Evolutionary conservation across 2,113 vertebrate species (phyloP), one percentile per base, ranked within the genome.

Genomic region (Rhea pennata): DNA sequence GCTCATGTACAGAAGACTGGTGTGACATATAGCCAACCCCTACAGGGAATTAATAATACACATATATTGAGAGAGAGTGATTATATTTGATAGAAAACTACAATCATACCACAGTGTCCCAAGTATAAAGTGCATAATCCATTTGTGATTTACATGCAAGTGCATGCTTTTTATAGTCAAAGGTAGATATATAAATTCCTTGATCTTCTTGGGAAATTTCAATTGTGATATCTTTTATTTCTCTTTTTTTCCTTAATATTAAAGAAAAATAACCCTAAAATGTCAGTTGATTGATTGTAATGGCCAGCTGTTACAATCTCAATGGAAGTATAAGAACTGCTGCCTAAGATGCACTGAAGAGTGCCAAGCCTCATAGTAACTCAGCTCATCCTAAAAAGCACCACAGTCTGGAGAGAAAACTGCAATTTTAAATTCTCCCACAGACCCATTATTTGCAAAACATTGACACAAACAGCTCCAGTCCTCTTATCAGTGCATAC

Each of bases 401-500:
- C 90, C 88, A 78, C 39, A 95, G 95, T 94, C 95, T 98, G 94
- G 96, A 97, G 96, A 97, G 96, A 98, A 98, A 98, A 97, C 94
- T 95, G 97, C 97, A 97, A 96, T 97, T 97, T 97, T 89, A 97
- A 98, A 97, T 96, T 98, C 97, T 98, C 98, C 98, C 79, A 87
- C 98, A 98, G 98, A 98, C 95, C 94, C 97, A 98, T 98, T 98
- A 98, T 98, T 98, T 98, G 97, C 97, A 98, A 98, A 96, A 96
- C 98, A 98, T 96, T 98, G 98, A 98, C 97, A 98, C 96, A 97
- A 96, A 98, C 93, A 97, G 82, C 96, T 96, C 92, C 86, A 84
- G 95, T 97, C 89, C 84, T 96, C 96, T 93, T 94, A 96, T 97
- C 97, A 97, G 92, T 81, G 84, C 22, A 69, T 74, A 94, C 81